Evolutionary conservation across 2,888 invertebrate species (phyloP).

Genomic region (Colostygia pectinataria): DNA sequence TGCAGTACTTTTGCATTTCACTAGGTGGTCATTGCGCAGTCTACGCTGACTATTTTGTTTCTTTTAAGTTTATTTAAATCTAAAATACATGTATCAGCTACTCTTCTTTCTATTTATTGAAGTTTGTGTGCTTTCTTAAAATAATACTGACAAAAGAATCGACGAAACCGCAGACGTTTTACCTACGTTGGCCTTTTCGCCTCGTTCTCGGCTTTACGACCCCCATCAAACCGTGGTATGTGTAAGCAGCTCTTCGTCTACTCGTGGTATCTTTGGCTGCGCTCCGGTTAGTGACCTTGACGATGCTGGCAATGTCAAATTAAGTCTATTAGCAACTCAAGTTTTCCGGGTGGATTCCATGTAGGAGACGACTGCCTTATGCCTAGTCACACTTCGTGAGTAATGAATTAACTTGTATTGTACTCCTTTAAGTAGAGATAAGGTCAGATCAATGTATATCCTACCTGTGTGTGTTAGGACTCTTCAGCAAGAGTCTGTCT

Average conservation of each 20-base stretch:
- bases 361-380: too few relatives aligned
- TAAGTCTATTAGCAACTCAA: background rate
- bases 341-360: too few relatives aligned
- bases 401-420: too few relatives aligned
- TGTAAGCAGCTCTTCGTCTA: conserved; percentile 28
- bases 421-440: too few relatives aligned
- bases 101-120: too few relatives aligned
- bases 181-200: conserved; percentile 35
- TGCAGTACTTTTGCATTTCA: conserved; percentile 9
- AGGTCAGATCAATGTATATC: too few relatives aligned
- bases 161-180: conserved; percentile 26
- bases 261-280: conserved; percentile 11
- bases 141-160: conserved; percentile 28
- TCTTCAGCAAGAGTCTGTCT: too few relatives aligned
- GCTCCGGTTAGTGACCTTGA: conserved; percentile 27
- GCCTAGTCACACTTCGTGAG: too few relatives aligned
- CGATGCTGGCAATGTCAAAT: conserved; percentile 13
- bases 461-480: too few relatives aligned
- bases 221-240: conserved; percentile 39
- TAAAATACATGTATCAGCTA: background rate
- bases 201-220: conserved; percentile 39
- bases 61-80: too few relatives aligned
- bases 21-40: background rate
- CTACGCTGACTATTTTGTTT: too few relatives aligned
- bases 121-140: too few relatives aligned